Percentiles rank a stretch among this genome's conserved stretches.
Conservation (phyloP, 2,113 vertebrate species). For the Forbesichthys papilliferus region DNA sequence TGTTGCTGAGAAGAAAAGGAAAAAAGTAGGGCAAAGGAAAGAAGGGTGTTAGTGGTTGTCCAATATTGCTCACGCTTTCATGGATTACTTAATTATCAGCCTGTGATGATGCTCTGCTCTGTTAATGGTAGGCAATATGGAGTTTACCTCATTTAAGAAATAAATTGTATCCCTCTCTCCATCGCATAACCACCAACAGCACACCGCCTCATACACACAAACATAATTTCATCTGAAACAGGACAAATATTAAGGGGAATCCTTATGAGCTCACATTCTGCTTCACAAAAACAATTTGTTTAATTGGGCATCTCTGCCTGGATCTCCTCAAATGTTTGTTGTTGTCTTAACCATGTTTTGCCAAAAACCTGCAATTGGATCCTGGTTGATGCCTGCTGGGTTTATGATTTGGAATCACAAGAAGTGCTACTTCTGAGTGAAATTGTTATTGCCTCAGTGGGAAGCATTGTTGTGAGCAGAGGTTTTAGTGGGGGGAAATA, state of each 20-base stretch:
- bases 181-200: slow-evolving; percentile 57
- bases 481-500: slow-evolving; percentile 51
- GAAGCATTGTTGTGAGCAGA: slow-evolving; percentile 56
- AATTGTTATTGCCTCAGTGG: slow-evolving; percentile 72
- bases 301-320: slow-evolving; percentile 66
- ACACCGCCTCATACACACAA: slow-evolving; percentile 46
- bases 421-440: slow-evolving; percentile 57
- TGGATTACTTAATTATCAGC: slow-evolving; percentile 81
- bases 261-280: slow-evolving; percentile 49
- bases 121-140: slow-evolving; percentile 76
- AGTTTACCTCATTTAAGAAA: slow-evolving; percentile 77
- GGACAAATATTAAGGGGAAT: slow-evolving; percentile 71
- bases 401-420: slow-evolving; percentile 74
- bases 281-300: slow-evolving; percentile 75
- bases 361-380: slow-evolving; percentile 51
- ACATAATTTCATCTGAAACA: slow-evolving; percentile 71
- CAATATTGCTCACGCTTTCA: slow-evolving; percentile 77
- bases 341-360: slow-evolving; percentile 37
- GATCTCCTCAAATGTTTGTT: slow-evolving; percentile 54
- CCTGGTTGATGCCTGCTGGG: slow-evolving; percentile 65
- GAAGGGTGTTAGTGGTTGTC: slow-evolving; percentile 73
- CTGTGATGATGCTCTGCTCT: slow-evolving; percentile 71
- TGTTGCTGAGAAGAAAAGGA: slow-evolving; percentile 33
- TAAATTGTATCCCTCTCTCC: slow-evolving; percentile 77
- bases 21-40: slow-evolving; percentile 57